Evolutionary conservation across 2,113 vertebrate genomes (phyloP), one percentile per base, ranked within the genome.

Genomic region (Muscicapa adusta): DNA sequence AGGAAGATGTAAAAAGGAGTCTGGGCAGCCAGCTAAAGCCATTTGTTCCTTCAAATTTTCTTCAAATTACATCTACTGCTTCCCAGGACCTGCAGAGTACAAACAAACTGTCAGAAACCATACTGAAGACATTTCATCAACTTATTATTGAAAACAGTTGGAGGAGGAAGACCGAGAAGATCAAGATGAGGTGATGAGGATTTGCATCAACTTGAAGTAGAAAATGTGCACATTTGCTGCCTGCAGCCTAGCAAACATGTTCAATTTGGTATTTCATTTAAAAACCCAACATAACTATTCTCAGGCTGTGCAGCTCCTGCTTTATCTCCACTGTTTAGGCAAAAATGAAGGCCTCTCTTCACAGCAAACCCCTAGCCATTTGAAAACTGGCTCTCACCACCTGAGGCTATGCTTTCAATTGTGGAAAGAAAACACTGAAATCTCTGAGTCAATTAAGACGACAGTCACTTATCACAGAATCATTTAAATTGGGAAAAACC

Each of bases 21-120:
- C 99, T 48, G 98, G 98, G 96, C 98, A 99, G 94, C 98, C 98
- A 66, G 98, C 98, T 97, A 99, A 98, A 97, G 98, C 98, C 98
- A 99, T 98, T 91, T 96, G 97, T 88, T 96, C 94, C 88, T 96
- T 77, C 96, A 94, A 54, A 71, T 86, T 91, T 84, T 96, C 96
- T 98, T 97, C 96, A 85, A 80, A 89, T 97, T 85, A 96, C 97
- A 97, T 96, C 94, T 96, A 97, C 96, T 94, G 96, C 93, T 62
- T 66, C 68, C 62, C 80, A 60, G 93, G 88, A 97, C 96, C 97
- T 97, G 96, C n/a, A 87, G 71, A 92, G 63, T 78, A 97, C 97
- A 97, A 56, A 97, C 89, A 97, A 95, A 97, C 78, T 93, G 61
- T 96, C 91, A 97, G 96, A 96, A 94, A 82, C 62, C 75, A 78